Evolutionary conservation across 2,797 vertebrate species (phyloP).

Genomic region (Vultur gryphus): DNA sequence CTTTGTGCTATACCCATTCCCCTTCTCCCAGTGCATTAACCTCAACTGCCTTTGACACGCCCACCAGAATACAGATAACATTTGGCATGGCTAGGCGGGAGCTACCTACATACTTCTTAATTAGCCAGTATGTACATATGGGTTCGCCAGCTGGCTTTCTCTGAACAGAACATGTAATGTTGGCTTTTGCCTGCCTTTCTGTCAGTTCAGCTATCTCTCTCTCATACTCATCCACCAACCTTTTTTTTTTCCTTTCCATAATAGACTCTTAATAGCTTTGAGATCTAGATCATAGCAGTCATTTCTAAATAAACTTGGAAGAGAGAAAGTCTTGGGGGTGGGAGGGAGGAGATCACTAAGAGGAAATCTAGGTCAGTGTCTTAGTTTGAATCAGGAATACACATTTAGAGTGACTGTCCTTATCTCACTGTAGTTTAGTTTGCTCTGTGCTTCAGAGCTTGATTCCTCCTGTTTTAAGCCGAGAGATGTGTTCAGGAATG

Average conservation of each 20-base stretch:
- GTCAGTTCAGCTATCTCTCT: not conserved
- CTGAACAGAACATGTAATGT: not conserved
- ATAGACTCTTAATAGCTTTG: not conserved
- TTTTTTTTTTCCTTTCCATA: not conserved
- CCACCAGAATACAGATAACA: not conserved
- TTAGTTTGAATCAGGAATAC: not conserved
- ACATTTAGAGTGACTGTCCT: not conserved
- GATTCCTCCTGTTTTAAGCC: not conserved
- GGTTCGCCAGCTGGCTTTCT: conserved; percentile 27
- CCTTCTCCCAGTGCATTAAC: not conserved
- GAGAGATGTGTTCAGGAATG: not conserved
- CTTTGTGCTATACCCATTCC: not conserved
- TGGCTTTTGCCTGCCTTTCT: conserved; percentile 27
- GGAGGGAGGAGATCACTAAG: not conserved
- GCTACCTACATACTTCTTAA: conserved; percentile 6
- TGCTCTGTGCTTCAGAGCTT: not conserved
- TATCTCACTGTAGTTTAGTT: not conserved
- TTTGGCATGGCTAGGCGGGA: not conserved
- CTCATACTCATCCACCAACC: not conserved
- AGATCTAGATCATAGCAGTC: not conserved
- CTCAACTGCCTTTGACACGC: not conserved
- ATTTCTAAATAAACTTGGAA: not conserved
- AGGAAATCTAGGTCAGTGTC: not conserved
- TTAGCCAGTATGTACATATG: not conserved
- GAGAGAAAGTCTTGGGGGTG: not conserved